Evolutionary conservation across 1,140 invertebrate genomes (phyloP).

Genomic region (Drosophila watanabei): DNA sequence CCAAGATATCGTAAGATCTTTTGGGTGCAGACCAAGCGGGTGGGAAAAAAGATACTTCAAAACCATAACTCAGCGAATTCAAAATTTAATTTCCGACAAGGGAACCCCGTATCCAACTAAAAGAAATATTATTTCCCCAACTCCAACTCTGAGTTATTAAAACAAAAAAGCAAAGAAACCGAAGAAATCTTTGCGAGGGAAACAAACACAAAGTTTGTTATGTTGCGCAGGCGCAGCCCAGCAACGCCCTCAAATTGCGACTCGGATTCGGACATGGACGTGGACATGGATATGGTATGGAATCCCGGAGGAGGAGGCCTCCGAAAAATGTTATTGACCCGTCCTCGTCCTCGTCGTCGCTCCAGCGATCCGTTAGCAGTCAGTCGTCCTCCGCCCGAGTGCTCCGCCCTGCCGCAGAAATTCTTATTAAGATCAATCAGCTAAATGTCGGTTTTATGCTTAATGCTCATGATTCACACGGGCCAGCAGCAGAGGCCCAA

Average conservation of each 20-base stretch:
- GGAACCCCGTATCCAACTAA: slow-evolving; percentile 14
- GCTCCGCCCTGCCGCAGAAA: slow-evolving; percentile 45
- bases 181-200: slow-evolving; percentile 46
- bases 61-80: slow-evolving; percentile 65
- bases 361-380: slow-evolving; percentile 68
- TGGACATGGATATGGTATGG: slow-evolving; percentile 3
- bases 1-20: slow-evolving; percentile 14
- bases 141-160: slow-evolving; percentile 61
- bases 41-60: neutral
- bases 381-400: slow-evolving; percentile 35
- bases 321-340: slow-evolving; percentile 77
- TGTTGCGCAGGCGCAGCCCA: slow-evolving; percentile 79
- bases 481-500: slow-evolving; percentile 30
- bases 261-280: slow-evolving; percentile 15
- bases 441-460: slow-evolving; percentile 84
- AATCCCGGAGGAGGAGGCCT: slow-evolving; percentile 8
- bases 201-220: slow-evolving; percentile 78
- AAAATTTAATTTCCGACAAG: slow-evolving; percentile 75
- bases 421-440: slow-evolving; percentile 84
- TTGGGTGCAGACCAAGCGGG: neutral
- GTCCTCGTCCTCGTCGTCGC: slow-evolving; percentile 34
- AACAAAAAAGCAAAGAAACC: slow-evolving; percentile 39
- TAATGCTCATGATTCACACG: slow-evolving; percentile 83
- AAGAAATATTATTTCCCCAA: slow-evolving; percentile 17
- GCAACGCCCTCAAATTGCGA: slow-evolving; percentile 67